Evolutionary conservation across 2,797 vertebrate species (phyloP).

Genomic region (Hapalemur alaotrensis): DNA sequence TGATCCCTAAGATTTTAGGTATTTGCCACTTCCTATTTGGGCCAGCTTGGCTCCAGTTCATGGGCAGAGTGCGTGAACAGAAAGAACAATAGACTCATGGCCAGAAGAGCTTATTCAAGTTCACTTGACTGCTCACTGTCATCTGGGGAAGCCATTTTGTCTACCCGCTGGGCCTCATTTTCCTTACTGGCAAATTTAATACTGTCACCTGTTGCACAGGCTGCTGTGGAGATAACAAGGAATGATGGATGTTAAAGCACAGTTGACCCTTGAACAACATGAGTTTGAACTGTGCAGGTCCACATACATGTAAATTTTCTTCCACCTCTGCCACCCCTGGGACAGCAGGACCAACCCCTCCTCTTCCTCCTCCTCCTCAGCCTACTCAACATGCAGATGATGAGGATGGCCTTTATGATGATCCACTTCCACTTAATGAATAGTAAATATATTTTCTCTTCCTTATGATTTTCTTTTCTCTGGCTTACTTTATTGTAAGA

Average conservation of each 20-base stretch:
- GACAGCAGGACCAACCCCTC: background rate
- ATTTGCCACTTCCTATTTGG: background rate
- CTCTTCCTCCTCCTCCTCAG: background rate
- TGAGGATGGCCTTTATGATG: background rate
- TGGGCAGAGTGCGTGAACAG: background rate
- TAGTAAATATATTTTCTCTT: background rate
- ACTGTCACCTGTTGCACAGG: background rate
- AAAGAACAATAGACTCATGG: background rate
- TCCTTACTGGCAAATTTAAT: background rate
- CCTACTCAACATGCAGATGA: rapidly evolving
- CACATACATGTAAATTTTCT: background rate
- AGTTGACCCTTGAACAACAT: background rate
- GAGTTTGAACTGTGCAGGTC: background rate
- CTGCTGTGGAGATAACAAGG: background rate
- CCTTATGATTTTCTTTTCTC: background rate
- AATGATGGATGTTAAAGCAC: background rate
- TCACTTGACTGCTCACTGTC: background rate
- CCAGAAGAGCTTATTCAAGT: background rate
- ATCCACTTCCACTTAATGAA: background rate
- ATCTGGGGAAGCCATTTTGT: background rate
- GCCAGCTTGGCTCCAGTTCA: background rate
- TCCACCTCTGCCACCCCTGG: background rate
- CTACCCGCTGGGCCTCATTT: background rate
- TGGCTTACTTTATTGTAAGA: background rate
- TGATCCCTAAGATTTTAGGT: background rate